These are phyloP conservation scores for Meriones unguiculatus DNA, from an alignment of 2,113 vertebrate genomes.

Conservation along the genomic window DNA sequence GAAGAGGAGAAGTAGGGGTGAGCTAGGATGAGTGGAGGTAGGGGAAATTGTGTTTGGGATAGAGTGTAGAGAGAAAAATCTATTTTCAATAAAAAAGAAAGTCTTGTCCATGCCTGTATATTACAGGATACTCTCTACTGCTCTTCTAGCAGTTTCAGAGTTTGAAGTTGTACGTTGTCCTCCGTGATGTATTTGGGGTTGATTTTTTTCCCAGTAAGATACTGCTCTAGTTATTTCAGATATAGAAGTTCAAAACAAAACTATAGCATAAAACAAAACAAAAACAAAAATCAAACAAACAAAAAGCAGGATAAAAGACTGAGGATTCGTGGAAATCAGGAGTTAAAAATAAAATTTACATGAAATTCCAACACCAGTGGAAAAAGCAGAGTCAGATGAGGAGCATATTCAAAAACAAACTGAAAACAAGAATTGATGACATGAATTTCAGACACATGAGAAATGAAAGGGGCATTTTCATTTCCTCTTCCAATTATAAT, in stretches of 20 bases:
- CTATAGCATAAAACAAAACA: no score
- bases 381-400: not conserved
- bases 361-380: not conserved
- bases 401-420: not conserved
- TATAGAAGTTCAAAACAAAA: not conserved
- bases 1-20: not conserved
- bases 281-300: not conserved
- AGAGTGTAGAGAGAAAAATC: not conserved
- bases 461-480: not conserved
- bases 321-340: not conserved
- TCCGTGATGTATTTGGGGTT: not conserved
- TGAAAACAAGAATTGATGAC: not conserved
- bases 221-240: not conserved
- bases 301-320: not conserved
- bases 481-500: not conserved
- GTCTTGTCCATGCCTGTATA: not conserved
- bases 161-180: not conserved
- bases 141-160: not conserved
- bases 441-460: not conserved
- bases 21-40: not conserved
- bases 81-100: not conserved
- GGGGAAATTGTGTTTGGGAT: not conserved
- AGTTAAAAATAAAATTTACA: not conserved
- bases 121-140: no score
- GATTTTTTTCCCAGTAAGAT: not conserved